These are phyloP conservation scores for Chrysolina oricalcia DNA, from an alignment of 2,888 invertebrate species.

Conservation along the genomic window DNA sequence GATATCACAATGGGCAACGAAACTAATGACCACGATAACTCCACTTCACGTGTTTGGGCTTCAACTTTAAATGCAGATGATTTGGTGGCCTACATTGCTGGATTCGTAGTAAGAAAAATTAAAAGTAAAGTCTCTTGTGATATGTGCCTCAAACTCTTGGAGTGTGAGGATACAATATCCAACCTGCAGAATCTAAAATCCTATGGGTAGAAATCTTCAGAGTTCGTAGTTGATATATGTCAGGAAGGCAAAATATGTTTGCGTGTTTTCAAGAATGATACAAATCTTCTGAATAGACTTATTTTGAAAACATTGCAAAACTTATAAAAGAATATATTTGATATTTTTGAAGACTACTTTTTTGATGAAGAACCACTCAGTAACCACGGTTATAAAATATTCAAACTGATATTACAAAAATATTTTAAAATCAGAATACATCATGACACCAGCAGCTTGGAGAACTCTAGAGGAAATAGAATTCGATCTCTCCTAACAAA, in stretches of 20 bases:
- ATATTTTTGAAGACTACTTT: slow-evolving; percentile 29
- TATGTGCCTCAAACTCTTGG: slow-evolving; percentile 17
- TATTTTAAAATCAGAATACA: slow-evolving; percentile 44
- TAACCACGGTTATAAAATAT: slow-evolving; percentile 19
- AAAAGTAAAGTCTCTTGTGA: not conserved
- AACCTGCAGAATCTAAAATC: slow-evolving; percentile 22
- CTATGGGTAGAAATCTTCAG: slow-evolving; percentile 19
- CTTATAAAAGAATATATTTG: not conserved
- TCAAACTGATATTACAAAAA: slow-evolving; percentile 4
- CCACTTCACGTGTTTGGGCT: slow-evolving; percentile 10
- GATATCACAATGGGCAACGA: not conserved
- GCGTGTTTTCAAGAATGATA: not conserved
- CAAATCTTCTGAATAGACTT: not conserved
- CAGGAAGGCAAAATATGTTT: slow-evolving; percentile 26
- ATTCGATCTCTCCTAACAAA: slow-evolving; percentile 27
- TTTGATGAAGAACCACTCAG: slow-evolving; percentile 28
- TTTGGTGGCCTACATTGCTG: slow-evolving; percentile 38
- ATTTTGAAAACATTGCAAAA: not conserved
- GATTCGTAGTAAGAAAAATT: slow-evolving; percentile 32
- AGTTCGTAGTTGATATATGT: slow-evolving; percentile 10
- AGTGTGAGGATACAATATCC: slow-evolving; percentile 14
- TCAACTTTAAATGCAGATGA: slow-evolving; percentile 31
- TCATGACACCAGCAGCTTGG: slow-evolving; percentile 37
- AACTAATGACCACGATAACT: not conserved
- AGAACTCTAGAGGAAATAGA: slow-evolving; percentile 23